phyloP scores from a whole-genome alignment of 2,888 invertebrate genomes.

The Parthenolecanium corni region DNA sequence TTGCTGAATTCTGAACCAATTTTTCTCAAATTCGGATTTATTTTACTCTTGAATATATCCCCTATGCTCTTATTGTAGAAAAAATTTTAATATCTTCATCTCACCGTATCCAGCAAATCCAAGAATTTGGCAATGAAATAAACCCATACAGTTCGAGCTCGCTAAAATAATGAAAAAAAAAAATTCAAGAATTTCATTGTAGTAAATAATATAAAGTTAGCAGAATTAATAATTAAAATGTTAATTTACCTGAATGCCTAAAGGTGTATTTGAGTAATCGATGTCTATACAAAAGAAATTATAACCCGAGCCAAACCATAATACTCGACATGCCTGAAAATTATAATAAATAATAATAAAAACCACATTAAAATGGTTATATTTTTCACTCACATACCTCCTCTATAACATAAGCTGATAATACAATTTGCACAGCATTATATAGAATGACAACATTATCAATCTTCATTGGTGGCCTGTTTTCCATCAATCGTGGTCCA shows the following conservation, averaged over 20 bases:
- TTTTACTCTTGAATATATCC: neutral
- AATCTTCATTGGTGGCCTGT: constrained; percentile 26
- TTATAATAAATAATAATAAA: neutral
- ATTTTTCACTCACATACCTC: constrained; percentile 23
- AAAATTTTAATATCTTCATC: no score
- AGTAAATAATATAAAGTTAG: no score
- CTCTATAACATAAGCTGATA: constrained; percentile 24
- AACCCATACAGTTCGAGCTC: constrained; percentile 25
- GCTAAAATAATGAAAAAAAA: no score
- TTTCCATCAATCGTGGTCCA: constrained; percentile 30
- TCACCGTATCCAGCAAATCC: constrained; percentile 31
- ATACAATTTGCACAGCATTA: constrained; percentile 26
- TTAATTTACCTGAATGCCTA: constrained; percentile 24
- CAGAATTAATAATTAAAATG: no score
- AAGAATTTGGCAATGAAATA: constrained; percentile 30
- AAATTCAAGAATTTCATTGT: no score
- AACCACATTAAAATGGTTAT: neutral
- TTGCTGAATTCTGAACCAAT: no score
- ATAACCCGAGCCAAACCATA: constrained; percentile 25
- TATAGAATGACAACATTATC: constrained; percentile 29
- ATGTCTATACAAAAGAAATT: constrained; percentile 30
- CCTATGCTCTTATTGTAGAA: neutral
- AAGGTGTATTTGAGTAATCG: constrained; percentile 26
- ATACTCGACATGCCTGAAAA: constrained; percentile 26
- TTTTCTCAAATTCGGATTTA: no score